phyloP scores from a whole-genome alignment of 1,140 invertebrate species.

The Batillaria attramentaria region DNA sequence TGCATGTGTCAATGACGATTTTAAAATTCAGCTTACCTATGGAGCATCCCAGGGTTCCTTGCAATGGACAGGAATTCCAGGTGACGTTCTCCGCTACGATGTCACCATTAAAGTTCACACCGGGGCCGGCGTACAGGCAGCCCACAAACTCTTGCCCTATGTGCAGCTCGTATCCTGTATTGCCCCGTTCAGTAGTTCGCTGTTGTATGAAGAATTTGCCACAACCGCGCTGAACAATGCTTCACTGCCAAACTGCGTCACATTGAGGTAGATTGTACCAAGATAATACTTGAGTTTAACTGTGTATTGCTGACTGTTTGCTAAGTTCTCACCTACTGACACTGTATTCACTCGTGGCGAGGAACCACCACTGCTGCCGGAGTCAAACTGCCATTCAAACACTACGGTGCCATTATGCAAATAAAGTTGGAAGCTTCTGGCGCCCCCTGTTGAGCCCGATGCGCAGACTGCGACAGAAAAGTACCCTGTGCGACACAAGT shows the following conservation, averaged over 20 bases:
- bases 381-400: constrained; percentile 30
- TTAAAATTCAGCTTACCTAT: no score
- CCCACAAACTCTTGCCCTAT: constrained; percentile 35
- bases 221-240: constrained; percentile 17
- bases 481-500: constrained; percentile 27
- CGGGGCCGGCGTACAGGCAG: constrained; percentile 34
- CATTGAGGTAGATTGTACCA: constrained; percentile 11
- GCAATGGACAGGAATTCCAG: constrained; percentile 32
- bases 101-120: constrained; percentile 17
- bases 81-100: not conserved
- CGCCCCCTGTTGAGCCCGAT: not conserved
- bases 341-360: not conserved
- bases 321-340: constrained; percentile 19
- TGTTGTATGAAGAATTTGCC: constrained; percentile 33
- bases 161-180: not conserved
- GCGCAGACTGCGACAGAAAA: constrained; percentile 11
- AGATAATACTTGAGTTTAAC: constrained; percentile 22
- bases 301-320: constrained; percentile 36
- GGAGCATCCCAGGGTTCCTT: not conserved
- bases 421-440: not conserved
- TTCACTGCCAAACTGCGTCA: not conserved
- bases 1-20: no score
- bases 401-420: constrained; percentile 71
- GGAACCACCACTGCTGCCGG: not conserved
- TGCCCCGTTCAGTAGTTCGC: not conserved